Evolutionary conservation across 2,113 vertebrate genomes (phyloP), one percentile per base, ranked within the genome.

Genomic region (Syngnathus scovelli): DNA sequence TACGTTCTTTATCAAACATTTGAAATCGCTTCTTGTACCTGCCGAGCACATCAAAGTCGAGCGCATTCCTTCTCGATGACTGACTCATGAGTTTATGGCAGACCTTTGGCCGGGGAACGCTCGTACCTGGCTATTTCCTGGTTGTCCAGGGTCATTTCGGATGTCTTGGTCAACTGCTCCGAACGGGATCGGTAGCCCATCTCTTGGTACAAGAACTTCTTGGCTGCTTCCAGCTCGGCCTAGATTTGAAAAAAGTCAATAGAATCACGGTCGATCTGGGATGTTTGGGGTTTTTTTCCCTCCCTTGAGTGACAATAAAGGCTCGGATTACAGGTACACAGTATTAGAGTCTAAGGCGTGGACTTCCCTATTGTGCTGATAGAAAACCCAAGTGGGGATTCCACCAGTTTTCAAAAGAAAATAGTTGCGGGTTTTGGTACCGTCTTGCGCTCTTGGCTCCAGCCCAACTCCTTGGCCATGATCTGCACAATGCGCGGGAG

Each of bases 161-260:
- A 88, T 0, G 85, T 91, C 89, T 94, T 92, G 55, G 92, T 93
- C 49, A 99, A 80, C 61, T 98, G 96, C 62, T 99, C 97, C 1
- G 93, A 93, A 8, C 94, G 94, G 23, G 95, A 93, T 83, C 95
- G 95, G 91, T 96, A 99, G 83, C 97, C 97, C 97, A 99, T 99
- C 89, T 99, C 96, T 0, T 93, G 92, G 71, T 98, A 94, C 7
- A 99, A 83, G 65, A 99, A 99, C 58, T 85, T 93, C 79, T 69
- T 93, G 0, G 95, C 97, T 0, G 87, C 81, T 56, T 94, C 92
- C 4, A 99, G 89, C 86, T 99, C 91, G 16, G 92, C 92, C 97
- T 99, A 48, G 41, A 67, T 62, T 70, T 1, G 1, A 27, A 23
- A 33, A 44, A 44, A 39, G 18, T 52, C 13, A 38, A 51, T 7